Evolutionary conservation across 2,113 vertebrate species (phyloP), one percentile per base, ranked within the genome.

Genomic region (Cromileptes altivelis): DNA sequence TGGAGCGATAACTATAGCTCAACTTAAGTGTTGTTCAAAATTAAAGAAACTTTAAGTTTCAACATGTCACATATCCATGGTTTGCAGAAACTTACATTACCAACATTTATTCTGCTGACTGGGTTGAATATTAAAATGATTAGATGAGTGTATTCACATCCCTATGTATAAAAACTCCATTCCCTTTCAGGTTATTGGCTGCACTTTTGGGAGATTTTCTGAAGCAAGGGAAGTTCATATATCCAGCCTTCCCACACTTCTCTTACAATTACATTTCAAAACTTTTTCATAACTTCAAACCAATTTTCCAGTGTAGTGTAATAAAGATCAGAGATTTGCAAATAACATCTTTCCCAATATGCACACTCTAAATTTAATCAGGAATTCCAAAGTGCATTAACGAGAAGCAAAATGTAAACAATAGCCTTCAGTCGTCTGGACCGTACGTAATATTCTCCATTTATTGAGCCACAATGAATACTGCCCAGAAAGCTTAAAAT

Each of bases 241-340:
- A 47, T 37, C 40, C 40, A 25, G 27, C 50, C 55, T 25, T 27
- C 67, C 67, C 52, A 71, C 58, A 57, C 57, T 13, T n/a, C 37
- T 25, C 11, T 30, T 61, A 45, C 49, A 78, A 71, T 83, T 58
- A 65, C n/a, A 68, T 78, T 84, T 42, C 14, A 47, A 72, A 67
- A 67, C 45, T 67, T 72, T 70, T 73, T 73, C 61, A 78, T 73
- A 78, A 72, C 75, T 75, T 75, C 23, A 40, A 68, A 81, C 67
- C 49, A 55, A n/a, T 63, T 63, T 63, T 4, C 18, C 50, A 23
- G 23, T 9, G 4, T 25, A 42, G 33, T 45, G 74, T 45, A 30
- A 49, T 57, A 69, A 11, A 70, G 45, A 69, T 21, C 33, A 27
- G 14, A 71, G 78, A 80, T 56, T 64, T 30, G 37, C 14, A 11